phyloP scores from a whole-genome alignment of 2,797 vertebrate genomes.

The Helarctos malayanus region DNA sequence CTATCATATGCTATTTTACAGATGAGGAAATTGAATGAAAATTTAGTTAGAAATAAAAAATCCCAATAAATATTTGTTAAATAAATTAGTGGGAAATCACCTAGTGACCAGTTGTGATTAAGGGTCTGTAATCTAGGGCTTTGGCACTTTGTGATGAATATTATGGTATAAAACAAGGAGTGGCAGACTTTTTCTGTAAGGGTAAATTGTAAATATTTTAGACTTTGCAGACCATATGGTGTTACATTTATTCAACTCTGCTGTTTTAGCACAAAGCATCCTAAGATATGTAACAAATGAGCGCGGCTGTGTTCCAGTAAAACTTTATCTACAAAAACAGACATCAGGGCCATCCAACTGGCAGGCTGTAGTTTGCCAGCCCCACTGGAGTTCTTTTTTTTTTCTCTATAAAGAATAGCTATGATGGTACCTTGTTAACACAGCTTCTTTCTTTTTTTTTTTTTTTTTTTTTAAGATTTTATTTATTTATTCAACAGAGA shows the following conservation, averaged over 20 bases:
- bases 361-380: not conserved
- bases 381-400: not conserved
- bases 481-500: too few species aligned
- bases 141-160: not conserved
- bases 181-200: not conserved
- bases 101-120: not conserved
- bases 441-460: slow-evolving; percentile 2
- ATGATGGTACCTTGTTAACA: not conserved
- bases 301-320: not conserved
- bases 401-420: not conserved
- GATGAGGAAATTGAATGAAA: not conserved
- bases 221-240: not conserved
- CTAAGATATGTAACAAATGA: not conserved
- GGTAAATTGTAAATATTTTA: slow-evolving; percentile 1
- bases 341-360: not conserved
- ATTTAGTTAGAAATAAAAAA: slow-evolving; percentile 34
- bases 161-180: not conserved
- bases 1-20: slow-evolving; percentile 28
- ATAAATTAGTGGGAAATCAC: not conserved
- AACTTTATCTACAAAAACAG: slow-evolving; percentile 17
- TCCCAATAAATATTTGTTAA: slow-evolving; percentile 35
- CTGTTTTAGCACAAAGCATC: not conserved
- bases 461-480: too few species aligned
- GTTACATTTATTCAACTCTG: slow-evolving; percentile 43
- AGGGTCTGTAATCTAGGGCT: not conserved